Conservation (phyloP, 2,797 vertebrate genomes). For the Rhabdomys pumilio region DNA sequence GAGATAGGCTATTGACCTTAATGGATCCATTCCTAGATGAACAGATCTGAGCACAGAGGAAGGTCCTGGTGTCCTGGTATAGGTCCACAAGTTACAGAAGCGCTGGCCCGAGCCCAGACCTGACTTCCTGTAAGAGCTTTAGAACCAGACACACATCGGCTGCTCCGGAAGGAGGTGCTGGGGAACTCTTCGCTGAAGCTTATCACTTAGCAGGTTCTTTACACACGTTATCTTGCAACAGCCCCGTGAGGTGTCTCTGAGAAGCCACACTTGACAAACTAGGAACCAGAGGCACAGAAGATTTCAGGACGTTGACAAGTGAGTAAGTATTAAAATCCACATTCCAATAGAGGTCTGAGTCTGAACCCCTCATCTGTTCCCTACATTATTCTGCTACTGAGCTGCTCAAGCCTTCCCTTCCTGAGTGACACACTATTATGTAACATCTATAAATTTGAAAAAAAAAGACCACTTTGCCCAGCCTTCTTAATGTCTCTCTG, state of each 20-base stretch:
- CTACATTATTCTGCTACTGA: constrained; percentile 32
- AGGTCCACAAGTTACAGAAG: background rate
- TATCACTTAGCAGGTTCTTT: constrained; percentile 71
- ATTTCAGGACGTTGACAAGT: constrained; percentile 60
- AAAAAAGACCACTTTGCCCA: background rate
- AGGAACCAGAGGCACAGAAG: constrained; percentile 61
- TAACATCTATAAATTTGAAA: background rate
- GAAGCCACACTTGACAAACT: constrained; percentile 75
- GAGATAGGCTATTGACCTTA: background rate
- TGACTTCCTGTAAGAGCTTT: constrained; percentile 57
- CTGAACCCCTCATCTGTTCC: constrained; percentile 13
- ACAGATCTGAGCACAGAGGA: background rate
- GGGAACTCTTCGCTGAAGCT: constrained; percentile 57
- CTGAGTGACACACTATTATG: background rate
- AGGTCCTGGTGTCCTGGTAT: background rate
- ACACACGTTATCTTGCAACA: constrained; percentile 55
- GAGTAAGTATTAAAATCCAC: constrained; percentile 64
- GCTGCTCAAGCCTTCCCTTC: background rate
- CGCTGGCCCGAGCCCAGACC: constrained; percentile 41
- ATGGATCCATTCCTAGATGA: background rate
- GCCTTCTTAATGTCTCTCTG: background rate
- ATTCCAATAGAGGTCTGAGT: constrained; percentile 31
- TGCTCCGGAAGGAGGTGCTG: constrained; percentile 7
- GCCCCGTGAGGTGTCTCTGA: constrained; percentile 33
- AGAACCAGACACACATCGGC: constrained; percentile 46